A percentile compares a stretch with the other conserved stretches of the same genome.
phyloP scores from a whole-genome alignment of 2,113 vertebrate genomes.

The Apteryx mantelli region DNA sequence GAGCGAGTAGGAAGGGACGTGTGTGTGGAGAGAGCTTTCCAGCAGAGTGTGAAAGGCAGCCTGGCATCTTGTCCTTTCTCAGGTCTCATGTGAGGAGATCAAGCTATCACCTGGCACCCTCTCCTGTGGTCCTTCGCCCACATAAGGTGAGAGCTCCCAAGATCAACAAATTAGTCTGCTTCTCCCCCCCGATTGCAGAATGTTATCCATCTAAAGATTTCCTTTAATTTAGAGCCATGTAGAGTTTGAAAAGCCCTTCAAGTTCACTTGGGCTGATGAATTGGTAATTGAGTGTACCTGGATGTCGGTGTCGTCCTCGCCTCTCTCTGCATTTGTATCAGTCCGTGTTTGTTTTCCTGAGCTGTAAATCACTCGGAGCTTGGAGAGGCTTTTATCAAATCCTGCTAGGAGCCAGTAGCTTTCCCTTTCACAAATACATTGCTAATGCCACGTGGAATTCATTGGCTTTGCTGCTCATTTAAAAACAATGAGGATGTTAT shows the following conservation, averaged over 20 bases:
- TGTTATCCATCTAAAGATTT: slow-evolving; percentile 51
- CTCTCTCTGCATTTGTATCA: slow-evolving; percentile 64
- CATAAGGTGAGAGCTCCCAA: not conserved
- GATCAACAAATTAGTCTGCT: slow-evolving; percentile 13
- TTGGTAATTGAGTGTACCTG: slow-evolving; percentile 71
- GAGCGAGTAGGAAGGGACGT: accelerated
- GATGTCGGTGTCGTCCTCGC: not conserved
- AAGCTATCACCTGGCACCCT: not conserved
- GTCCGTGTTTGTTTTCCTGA: slow-evolving; percentile 64
- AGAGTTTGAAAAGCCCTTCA: slow-evolving; percentile 71
- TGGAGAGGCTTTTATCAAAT: slow-evolving; percentile 72
- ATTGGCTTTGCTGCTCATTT: slow-evolving; percentile 49
- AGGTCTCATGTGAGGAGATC: not conserved
- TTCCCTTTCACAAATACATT: slow-evolving; percentile 57
- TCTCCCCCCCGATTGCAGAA: not conserved
- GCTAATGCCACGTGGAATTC: slow-evolving; percentile 47
- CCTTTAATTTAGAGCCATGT: slow-evolving; percentile 54
- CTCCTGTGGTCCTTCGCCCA: accelerated
- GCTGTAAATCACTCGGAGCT: slow-evolving; percentile 68
- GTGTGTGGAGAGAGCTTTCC: not conserved
- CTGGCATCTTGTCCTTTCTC: not conserved
- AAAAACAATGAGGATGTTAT: slow-evolving; percentile 61
- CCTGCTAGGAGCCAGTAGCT: slow-evolving; percentile 39
- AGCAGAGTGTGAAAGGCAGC: not conserved
- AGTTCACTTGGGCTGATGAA: slow-evolving; percentile 72